Percentiles rank a stretch among this genome's conserved stretches.
phyloP scores from a whole-genome alignment of 2,888 invertebrate species.

The Helicoverpa assulta region DNA sequence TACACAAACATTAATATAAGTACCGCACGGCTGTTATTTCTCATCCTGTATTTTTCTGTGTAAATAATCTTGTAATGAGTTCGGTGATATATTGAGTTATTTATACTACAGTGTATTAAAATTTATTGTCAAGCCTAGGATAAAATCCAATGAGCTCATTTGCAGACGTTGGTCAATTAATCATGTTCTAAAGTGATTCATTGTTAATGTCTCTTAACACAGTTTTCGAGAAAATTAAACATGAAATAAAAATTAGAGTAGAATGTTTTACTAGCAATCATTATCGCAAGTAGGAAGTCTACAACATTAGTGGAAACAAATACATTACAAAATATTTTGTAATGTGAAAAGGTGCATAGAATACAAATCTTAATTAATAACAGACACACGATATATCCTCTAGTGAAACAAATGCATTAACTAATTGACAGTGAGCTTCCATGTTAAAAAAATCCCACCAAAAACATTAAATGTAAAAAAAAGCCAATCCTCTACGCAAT shows the following conservation, averaged over 20 bases:
- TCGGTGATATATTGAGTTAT: conserved; percentile 58
- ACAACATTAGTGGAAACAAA: no score
- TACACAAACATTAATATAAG: conserved; percentile 54
- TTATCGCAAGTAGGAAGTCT: no score
- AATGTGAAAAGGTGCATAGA: no score
- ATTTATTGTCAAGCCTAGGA: conserved; percentile 56
- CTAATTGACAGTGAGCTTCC: no score
- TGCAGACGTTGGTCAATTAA: conserved; percentile 53
- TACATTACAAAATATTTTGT: no score
- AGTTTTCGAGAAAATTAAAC: conserved; percentile 17
- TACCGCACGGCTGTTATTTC: conserved; percentile 56
- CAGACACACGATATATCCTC: no score
- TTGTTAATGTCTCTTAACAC: conserved; percentile 31
- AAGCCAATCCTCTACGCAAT: no score
- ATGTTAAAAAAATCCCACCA: no score
- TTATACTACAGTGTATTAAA: conserved; percentile 50
- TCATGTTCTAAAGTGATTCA: conserved; percentile 54
- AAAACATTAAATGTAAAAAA: no score
- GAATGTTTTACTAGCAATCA: not conserved
- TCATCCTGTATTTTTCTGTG: conserved; percentile 55
- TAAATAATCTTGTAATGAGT: conserved; percentile 58
- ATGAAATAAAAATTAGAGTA: conserved; percentile 2
- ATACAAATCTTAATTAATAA: no score
- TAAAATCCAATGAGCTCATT: conserved; percentile 49
- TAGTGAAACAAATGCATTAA: no score